Base-by-base conservation (phyloP, 1,140 invertebrate genomes). In the Megalonaias nervosa region DNA sequence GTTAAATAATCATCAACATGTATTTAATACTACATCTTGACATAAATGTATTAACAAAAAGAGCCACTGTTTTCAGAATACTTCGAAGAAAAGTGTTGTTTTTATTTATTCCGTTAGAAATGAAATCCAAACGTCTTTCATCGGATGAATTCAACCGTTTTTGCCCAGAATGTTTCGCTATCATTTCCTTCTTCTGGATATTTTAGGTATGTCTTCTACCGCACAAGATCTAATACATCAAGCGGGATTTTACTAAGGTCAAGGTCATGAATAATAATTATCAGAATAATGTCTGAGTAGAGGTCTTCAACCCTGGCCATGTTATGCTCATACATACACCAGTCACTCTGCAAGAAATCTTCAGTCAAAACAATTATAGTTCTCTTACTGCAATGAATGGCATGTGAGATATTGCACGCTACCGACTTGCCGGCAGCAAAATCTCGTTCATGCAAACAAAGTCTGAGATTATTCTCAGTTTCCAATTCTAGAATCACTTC, bases 271-370 rank as follows among this genome's bases (percentile, higher is more conserved):
- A 76, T 48, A 11, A 76, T 61, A n/a, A 76, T 31, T 19, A 76
- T 12, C 1, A 76, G 67, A 57, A 31, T 65, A 69, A 83, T 73
- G 57, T 74, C 84, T 26, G 81, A 79, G 38, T 80, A 57, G 5
- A 76, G 23, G n/a, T 68, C 66, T 31, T 85, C 84, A 74, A 83
- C 77, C 19, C 67, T 65, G 19, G 84, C 80, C 82, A 85, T 88
- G 75, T 93, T 92, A 17, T 93, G 92, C 86, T 94, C 94, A 92
- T 93, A 94, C 59, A 92, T 82, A 83, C 94, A 94, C 94, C 94
- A 94, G 38, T 93, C 92, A 23, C 93, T 94, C 75, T 92, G 92
- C 0, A 92, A 91, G 82, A 94, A 94, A 60, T 91, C 90, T 82
- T 93, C 91, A 75, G 93, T 93, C 58, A 94, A 90, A 26, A 94